Conservation (phyloP, 2,113 vertebrate genomes). For the Ariopsis seemanni region DNA sequence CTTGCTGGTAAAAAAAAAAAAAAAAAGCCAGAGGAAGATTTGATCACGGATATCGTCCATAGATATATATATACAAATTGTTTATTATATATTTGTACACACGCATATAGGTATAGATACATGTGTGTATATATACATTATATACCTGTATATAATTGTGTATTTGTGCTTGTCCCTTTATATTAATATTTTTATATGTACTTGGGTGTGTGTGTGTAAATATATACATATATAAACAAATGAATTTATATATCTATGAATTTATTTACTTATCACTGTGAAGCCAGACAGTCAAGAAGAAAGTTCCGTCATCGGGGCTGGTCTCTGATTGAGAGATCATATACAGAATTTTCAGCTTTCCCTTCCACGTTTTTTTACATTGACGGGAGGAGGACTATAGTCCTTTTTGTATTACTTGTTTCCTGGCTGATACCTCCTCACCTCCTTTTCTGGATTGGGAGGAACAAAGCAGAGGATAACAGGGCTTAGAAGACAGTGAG, state of each 20-base stretch:
- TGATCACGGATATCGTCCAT: slow-evolving; percentile 76
- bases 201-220: slow-evolving; percentile 73
- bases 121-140: slow-evolving; percentile 57
- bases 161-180: slow-evolving; percentile 79
- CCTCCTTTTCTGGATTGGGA: slow-evolving; percentile 54
- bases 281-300: slow-evolving; percentile 74
- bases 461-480: slow-evolving; percentile 65
- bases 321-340: slow-evolving; percentile 78
- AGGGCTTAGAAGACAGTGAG: slow-evolving; percentile 64
- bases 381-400: slow-evolving; percentile 78
- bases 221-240: slow-evolving; percentile 79
- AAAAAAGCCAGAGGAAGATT: slow-evolving; percentile 67
- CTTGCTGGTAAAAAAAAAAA: slow-evolving; percentile 64
- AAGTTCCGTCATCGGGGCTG: slow-evolving; percentile 79
- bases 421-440: slow-evolving; percentile 69
- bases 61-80: slow-evolving; percentile 70
- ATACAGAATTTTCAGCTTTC: slow-evolving; percentile 74
- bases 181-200: slow-evolving; percentile 82
- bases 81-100: slow-evolving; percentile 76
- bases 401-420: slow-evolving; percentile 67
- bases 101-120: slow-evolving; percentile 71
- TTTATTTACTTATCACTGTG: slow-evolving; percentile 82
- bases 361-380: slow-evolving; percentile 75
- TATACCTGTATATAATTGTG: slow-evolving; percentile 76
- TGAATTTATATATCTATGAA: slow-evolving; percentile 75